These are phyloP conservation scores for Toxotes chatareus DNA, from an alignment of 2,113 vertebrate species.

Conservation along the genomic window DNA sequence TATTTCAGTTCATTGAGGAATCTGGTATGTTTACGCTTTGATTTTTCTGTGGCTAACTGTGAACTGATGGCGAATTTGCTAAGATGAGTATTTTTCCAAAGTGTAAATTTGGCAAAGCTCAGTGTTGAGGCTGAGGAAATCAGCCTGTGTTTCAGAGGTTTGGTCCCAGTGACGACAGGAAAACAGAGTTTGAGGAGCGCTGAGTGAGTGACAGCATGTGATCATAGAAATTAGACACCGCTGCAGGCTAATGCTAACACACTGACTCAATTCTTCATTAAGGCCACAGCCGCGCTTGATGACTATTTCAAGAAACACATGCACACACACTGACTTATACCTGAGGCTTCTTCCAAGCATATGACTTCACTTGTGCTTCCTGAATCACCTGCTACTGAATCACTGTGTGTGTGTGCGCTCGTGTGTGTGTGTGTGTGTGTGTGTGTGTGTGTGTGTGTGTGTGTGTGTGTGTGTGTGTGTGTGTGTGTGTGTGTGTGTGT, in stretches of 20 bases:
- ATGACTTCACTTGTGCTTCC: conserved; percentile 59
- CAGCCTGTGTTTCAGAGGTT: conserved; percentile 5
- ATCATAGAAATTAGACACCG: conserved; percentile 39
- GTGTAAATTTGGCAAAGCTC: no score
- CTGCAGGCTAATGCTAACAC: conserved; percentile 54
- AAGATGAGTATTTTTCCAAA: no score
- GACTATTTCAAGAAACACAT: conserved; percentile 27
- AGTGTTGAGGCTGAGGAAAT: background rate
- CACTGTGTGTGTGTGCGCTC: background rate
- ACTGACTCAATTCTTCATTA: conserved; percentile 55
- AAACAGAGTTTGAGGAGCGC: background rate
- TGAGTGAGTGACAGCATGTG: conserved; percentile 40
- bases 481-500: conserved; percentile 26
- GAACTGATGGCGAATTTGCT: no score
- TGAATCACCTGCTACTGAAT: conserved; percentile 62
- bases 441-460: conserved; percentile 8
- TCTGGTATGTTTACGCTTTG: no score
- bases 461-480: no score
- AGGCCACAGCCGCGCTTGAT: background rate
- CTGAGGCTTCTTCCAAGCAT: conserved; percentile 52
- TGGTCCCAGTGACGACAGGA: conserved; percentile 1
- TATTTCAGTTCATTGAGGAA: no score
- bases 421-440: no score
- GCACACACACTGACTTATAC: conserved; percentile 30
- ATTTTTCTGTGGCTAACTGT: no score